phyloP scores from a whole-genome alignment of 2,113 vertebrate species.

The Romanogobio albipinnatus region DNA sequence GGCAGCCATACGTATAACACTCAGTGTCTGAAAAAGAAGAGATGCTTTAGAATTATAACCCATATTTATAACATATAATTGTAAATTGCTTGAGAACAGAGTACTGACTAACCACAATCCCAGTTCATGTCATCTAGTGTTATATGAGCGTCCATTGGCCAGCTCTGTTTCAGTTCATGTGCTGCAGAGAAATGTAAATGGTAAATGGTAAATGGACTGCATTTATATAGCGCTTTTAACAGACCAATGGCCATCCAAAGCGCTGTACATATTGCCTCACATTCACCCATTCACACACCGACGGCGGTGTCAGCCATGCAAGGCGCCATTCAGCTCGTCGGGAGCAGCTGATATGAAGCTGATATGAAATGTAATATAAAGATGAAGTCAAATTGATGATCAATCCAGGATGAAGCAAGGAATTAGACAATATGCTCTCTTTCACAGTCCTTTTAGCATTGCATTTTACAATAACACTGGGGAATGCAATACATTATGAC shows the following conservation, averaged over 20 bases:
- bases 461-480: neutral
- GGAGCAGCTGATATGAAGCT: too few relatives aligned
- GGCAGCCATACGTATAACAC: conserved; percentile 66
- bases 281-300: too few relatives aligned
- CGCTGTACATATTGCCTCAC: too few relatives aligned
- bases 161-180: conserved; percentile 71
- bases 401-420: neutral
- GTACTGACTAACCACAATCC: conserved; percentile 64
- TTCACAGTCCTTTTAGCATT: neutral
- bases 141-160: conserved; percentile 71
- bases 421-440: neutral
- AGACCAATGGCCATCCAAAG: too few relatives aligned
- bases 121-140: conserved; percentile 72
- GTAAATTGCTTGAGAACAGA: neutral
- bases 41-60: conserved; percentile 9
- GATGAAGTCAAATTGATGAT: neutral
- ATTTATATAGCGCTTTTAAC: too few relatives aligned
- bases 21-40: conserved; percentile 52
- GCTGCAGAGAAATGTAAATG: conserved; percentile 63
- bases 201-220: too few relatives aligned
- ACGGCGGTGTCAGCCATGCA: too few relatives aligned
- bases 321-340: too few relatives aligned
- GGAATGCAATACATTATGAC: neutral
- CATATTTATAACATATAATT: too few relatives aligned
- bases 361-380: conserved; percentile 31